Conservation (phyloP, 2,797 vertebrate genomes). For the Pipistrellus pipistrellus region DNA sequence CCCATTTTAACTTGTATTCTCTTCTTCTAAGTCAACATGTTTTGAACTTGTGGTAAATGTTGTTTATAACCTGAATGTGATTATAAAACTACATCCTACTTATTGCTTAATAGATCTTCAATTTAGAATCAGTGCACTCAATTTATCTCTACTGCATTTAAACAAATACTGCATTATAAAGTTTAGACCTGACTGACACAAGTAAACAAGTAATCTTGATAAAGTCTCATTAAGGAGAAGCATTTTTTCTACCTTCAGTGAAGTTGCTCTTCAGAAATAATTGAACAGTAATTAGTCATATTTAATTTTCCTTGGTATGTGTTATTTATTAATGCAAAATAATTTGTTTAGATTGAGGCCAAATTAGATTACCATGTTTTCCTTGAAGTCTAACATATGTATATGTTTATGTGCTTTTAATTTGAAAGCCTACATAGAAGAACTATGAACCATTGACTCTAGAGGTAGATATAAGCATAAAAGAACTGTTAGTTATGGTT, state of each 20-base stretch:
- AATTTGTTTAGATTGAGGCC: not conserved
- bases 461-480: not conserved
- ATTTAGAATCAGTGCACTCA: constrained; percentile 68
- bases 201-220: constrained; percentile 64
- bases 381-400: not conserved
- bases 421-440: not conserved
- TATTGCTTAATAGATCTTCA: constrained; percentile 78
- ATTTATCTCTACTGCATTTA: constrained; percentile 67
- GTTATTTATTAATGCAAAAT: not conserved
- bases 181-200: constrained; percentile 64
- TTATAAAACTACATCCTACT: constrained; percentile 70
- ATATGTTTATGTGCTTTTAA: not conserved
- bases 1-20: constrained; percentile 68
- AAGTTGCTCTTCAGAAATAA: constrained; percentile 56
- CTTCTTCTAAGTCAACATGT: constrained; percentile 60
- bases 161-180: constrained; percentile 72
- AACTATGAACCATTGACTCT: not conserved
- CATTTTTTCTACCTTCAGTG: constrained; percentile 9
- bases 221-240: constrained; percentile 52
- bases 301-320: not conserved
- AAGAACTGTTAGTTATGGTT: not conserved
- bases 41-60: constrained; percentile 75
- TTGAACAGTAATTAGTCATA: constrained; percentile 4
- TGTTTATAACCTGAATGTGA: constrained; percentile 75
- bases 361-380: not conserved